phyloP scores from a whole-genome alignment of 2,797 vertebrate species.

The Oryzias dopingdopingensis region DNA sequence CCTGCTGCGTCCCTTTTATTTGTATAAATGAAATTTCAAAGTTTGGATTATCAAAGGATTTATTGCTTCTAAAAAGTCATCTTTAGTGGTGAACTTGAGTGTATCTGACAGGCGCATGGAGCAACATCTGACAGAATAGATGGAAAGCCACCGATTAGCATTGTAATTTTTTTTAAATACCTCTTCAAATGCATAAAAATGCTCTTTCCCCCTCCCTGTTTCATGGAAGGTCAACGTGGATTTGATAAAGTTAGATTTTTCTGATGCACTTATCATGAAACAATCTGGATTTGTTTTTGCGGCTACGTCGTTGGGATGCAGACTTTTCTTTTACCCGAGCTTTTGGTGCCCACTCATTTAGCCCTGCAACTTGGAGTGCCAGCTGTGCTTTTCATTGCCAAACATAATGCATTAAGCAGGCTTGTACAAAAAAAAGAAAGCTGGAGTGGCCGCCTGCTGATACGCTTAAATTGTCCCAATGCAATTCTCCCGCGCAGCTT shows the following conservation, averaged over 20 bases:
- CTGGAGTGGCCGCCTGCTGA: conserved; percentile 39
- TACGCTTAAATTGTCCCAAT: conserved; percentile 49
- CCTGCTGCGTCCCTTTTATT: not conserved
- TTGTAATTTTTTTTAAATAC: not conserved
- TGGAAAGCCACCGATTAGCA: not conserved
- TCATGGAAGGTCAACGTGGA: conserved; percentile 17
- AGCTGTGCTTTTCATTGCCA: conserved; percentile 40
- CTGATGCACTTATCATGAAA: conserved; percentile 38
- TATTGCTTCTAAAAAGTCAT: not conserved
- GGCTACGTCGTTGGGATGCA: conserved; percentile 40
- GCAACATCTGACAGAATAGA: not conserved
- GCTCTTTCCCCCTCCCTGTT: not conserved
- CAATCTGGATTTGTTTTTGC: conserved; percentile 44
- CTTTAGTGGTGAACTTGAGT: not conserved
- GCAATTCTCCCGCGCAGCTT: conserved; percentile 48
- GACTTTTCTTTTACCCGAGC: conserved; percentile 40
- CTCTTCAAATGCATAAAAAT: not conserved
- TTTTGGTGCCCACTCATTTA: conserved; percentile 29
- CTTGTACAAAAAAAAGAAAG: conserved; percentile 15
- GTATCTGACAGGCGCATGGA: too few species aligned
- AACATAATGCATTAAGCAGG: conserved; percentile 12
- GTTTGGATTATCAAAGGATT: conserved; percentile 6
- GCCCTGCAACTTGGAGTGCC: conserved; percentile 15
- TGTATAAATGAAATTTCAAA: not conserved
- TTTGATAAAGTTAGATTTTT: conserved; percentile 29